These are phyloP conservation scores for Lycorma delicatula DNA, from an alignment of 1,140 invertebrate species.

Conservation along the genomic window DNA sequence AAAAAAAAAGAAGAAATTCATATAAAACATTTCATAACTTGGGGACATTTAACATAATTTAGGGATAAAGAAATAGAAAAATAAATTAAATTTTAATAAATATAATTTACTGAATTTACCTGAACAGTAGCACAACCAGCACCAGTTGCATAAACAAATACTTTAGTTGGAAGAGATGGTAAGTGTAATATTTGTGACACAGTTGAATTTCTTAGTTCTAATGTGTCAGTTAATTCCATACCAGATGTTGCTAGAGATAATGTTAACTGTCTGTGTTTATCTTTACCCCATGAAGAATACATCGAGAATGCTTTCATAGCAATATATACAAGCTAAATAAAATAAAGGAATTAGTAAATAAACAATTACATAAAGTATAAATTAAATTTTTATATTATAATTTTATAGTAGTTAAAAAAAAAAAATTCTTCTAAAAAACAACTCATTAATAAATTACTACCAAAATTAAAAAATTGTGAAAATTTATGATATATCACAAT, in stretches of 20 bases:
- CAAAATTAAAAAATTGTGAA: too few species aligned
- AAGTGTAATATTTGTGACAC: slow-evolving; percentile 44
- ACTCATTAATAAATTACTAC: neutral
- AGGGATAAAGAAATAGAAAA: too few species aligned
- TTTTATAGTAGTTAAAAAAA: too few species aligned
- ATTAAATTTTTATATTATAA: too few species aligned
- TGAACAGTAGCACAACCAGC: slow-evolving; percentile 55
- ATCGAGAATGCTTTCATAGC: slow-evolving; percentile 47
- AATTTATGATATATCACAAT: too few species aligned
- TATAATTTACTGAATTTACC: slow-evolving; percentile 37
- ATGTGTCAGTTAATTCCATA: slow-evolving; percentile 54
- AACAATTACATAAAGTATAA: too few species aligned
- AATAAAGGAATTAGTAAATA: neutral
- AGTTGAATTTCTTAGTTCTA: slow-evolving; percentile 45
- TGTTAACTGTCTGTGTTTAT: slow-evolving; percentile 48
- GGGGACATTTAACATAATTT: too few species aligned
- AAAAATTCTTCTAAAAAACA: neutral
- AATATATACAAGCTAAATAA: slow-evolving; percentile 44
- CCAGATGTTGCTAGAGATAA: slow-evolving; percentile 54
- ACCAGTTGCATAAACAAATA: slow-evolving; percentile 55
- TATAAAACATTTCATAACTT: too few species aligned
- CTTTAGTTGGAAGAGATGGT: slow-evolving; percentile 52
- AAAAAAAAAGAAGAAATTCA: too few species aligned
- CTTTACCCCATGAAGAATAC: slow-evolving; percentile 46
- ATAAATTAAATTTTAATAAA: too few species aligned